Percentiles rank a stretch among this genome's conserved stretches.
Evolutionary conservation across 1,140 invertebrate species (phyloP).

Genomic region (Apis dorsata): DNA sequence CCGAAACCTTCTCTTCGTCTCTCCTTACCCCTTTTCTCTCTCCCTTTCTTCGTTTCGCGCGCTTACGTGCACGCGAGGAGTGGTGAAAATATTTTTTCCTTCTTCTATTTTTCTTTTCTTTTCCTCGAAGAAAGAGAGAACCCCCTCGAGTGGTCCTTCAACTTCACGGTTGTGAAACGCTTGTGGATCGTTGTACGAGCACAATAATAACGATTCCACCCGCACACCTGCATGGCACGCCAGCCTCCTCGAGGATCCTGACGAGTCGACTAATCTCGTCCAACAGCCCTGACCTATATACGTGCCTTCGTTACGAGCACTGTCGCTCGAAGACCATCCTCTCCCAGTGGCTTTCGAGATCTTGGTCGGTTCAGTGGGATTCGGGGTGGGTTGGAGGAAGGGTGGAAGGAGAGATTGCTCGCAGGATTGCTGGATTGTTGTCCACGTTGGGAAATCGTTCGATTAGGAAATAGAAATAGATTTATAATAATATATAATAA

Average conservation of each 20-base stretch:
- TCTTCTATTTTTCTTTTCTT: no score
- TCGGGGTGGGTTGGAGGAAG: no score
- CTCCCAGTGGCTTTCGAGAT: no score
- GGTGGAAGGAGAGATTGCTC: no score
- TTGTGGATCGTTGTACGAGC: conserved; percentile 42
- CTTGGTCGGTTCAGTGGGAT: no score
- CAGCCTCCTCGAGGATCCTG: conserved; percentile 12
- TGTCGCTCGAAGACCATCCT: no score
- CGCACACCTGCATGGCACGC: conserved; percentile 64
- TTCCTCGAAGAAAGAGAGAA: conserved; percentile 51
- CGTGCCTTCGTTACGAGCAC: conserved; percentile 49
- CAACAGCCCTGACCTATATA: conserved; percentile 56
- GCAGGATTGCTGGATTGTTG: no score
- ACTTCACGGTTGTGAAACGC: conserved; percentile 37
- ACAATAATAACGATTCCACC: conserved; percentile 73
- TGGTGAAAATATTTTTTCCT: conserved; percentile 44
- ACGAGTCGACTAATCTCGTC: conserved; percentile 47
- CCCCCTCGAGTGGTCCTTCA: conserved; percentile 60
- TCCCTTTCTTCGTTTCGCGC: conserved; percentile 19
- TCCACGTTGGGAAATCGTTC: no score
- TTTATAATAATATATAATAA: no score
- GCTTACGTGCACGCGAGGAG: conserved; percentile 15
- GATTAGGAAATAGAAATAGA: no score
- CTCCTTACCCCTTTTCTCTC: conserved; percentile 2
- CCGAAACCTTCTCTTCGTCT: conserved; percentile 41